Evolutionary conservation across 2,888 invertebrate genomes (phyloP).

Genomic region (Chalcosyrphus nemorum): DNA sequence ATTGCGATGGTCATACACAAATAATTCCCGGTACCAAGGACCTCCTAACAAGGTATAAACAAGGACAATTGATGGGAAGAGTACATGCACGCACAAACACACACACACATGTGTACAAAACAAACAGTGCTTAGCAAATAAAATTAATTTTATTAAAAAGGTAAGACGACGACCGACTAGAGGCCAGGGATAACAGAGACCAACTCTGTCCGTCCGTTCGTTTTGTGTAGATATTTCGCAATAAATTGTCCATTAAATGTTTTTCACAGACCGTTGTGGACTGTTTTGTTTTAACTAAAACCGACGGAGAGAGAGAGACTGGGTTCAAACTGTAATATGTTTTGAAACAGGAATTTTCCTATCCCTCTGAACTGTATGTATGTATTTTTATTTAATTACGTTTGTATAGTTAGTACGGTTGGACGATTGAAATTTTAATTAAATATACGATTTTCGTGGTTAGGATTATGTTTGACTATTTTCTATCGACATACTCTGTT

Average conservation of each 20-base stretch:
- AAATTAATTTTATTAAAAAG: constrained; percentile 72
- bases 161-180: constrained; percentile 30
- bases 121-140: constrained; percentile 57
- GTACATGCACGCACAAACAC: constrained; percentile 14
- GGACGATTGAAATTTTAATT: constrained; percentile 51
- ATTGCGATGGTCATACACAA: constrained; percentile 50
- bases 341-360: constrained; percentile 29
- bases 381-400: constrained; percentile 16
- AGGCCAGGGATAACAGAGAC: background rate
- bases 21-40: constrained; percentile 7
- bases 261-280: constrained; percentile 54
- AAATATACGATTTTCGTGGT: constrained; percentile 24
- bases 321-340: constrained; percentile 17
- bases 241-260: constrained; percentile 54
- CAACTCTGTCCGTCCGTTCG: constrained; percentile 29
- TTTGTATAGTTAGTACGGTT: constrained; percentile 5
- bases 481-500: background rate
- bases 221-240: constrained; percentile 42
- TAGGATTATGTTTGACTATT: constrained; percentile 3
- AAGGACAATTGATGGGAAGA: constrained; percentile 63
- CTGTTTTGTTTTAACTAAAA: constrained; percentile 30
- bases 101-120: constrained; percentile 41
- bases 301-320: background rate
- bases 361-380: background rate
- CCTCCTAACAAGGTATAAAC: constrained; percentile 61